Evolutionary conservation across 2,888 invertebrate genomes (phyloP), one percentile per base, ranked within the genome.

Genomic region (Cheilosia urbana): DNA sequence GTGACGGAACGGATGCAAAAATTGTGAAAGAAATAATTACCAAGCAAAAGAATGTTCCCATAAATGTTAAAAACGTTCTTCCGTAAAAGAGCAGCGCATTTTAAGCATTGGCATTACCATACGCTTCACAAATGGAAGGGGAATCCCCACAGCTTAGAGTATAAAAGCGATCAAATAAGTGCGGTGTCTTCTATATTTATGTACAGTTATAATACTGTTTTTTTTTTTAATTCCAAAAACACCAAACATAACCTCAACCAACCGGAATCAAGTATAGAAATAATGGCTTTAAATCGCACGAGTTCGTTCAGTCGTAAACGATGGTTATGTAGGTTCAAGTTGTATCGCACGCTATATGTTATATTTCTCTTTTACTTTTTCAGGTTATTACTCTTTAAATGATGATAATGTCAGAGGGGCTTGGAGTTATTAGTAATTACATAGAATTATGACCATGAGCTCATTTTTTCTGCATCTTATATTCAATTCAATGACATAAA

Each of bases 221-320:
- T 37, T 13, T 37, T 37, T 11, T 37, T 13, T 13, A 4, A 1
- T 37, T 4, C 45, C 2, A n/a, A 17, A 45, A n/a, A 17, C 9
- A 47, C 45, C 17, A 17, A 0, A 9, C 17, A 17, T 17, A 47
- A 17, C 17, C 17, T 47, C 17, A 9, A 17, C 3, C 45, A 47
- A 47, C n/a, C 45, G 17, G 9, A 9, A 47, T 47, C 17, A 47
- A 47, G 7, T 9, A 47, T n/a, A 17, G 9, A 47, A 7, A 17
- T 17, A 7, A n/a, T n/a, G 45, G 17, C 45, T 47, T 47, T 47
- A 47, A 47, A 9, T 17, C n/a, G 45, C 45, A 45, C 45, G 45
- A 17, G 17, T 45, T 45, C 45, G 45, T 17, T 47, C 45, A 47
- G 9, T 47, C 45, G 45, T 47, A n/a, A 47, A 47, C 45, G 45